Evolutionary conservation across 2,888 invertebrate species (phyloP).

Genomic region (Eumerus sabulonum): DNA sequence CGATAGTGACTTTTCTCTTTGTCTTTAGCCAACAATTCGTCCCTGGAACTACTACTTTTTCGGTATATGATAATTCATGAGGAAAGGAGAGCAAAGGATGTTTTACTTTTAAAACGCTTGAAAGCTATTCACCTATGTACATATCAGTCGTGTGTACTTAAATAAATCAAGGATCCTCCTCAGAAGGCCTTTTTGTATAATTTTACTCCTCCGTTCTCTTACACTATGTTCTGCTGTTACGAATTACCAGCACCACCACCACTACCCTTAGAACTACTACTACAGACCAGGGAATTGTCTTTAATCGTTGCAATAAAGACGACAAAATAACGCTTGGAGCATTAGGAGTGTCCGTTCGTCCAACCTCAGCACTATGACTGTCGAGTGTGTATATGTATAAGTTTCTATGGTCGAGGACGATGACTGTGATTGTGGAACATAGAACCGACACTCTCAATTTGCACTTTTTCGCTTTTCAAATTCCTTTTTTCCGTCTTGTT

Average conservation of each 20-base stretch:
- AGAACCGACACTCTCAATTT: conserved; percentile 59
- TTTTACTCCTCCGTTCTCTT: conserved; percentile 2
- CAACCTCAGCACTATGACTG: neutral
- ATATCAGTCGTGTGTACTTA: no score
- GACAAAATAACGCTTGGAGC: conserved; percentile 50
- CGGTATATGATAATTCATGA: no score
- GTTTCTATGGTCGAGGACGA: conserved; percentile 8
- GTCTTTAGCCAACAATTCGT: neutral
- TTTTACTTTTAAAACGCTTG: no score
- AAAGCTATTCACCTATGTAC: no score
- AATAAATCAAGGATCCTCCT: no score
- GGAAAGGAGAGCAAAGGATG: no score
- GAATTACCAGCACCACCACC: no score
- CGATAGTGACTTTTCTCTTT: neutral
- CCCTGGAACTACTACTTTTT: no score
- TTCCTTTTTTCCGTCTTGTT: conserved; percentile 11
- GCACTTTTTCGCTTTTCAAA: conserved; percentile 58
- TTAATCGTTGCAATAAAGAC: conserved; percentile 61
- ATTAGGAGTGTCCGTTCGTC: conserved; percentile 1
- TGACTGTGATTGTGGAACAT: conserved; percentile 52
- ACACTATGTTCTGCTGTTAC: no score
- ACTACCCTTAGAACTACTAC: conserved; percentile 12
- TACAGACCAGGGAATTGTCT: conserved; percentile 47
- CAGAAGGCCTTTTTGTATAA: neutral
- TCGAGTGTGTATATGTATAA: neutral